These are phyloP conservation scores for Atlantisia rogersi DNA, from an alignment of 2,113 vertebrate species.

Conservation along the genomic window DNA sequence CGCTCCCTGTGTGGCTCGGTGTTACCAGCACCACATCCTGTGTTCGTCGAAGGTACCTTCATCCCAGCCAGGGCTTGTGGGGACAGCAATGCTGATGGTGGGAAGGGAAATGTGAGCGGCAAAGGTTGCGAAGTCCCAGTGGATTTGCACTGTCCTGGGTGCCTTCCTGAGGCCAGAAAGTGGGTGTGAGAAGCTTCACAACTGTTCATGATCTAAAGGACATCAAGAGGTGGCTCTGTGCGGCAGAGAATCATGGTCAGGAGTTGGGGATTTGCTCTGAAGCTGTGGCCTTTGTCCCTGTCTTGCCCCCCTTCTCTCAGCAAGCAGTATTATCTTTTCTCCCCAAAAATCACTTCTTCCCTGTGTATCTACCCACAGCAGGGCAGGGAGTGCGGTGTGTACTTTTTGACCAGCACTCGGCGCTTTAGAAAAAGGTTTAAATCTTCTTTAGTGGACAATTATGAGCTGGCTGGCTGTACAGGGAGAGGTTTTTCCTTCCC, in stretches of 20 bases:
- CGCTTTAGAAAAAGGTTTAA: background rate
- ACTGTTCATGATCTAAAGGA: rapidly evolving
- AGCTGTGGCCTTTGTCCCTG: background rate
- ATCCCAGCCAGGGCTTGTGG: rapidly evolving
- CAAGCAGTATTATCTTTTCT: rapidly evolving
- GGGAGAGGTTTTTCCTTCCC: background rate
- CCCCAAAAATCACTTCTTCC: background rate
- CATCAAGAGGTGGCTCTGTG: background rate
- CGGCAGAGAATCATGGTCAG: background rate
- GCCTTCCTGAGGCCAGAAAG: background rate
- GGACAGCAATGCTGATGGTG: background rate
- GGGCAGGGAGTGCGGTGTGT: background rate
- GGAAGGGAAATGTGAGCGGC: background rate
- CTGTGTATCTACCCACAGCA: rapidly evolving
- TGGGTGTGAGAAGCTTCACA: background rate
- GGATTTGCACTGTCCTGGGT: rapidly evolving
- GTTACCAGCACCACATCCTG: background rate
- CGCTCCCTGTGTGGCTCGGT: background rate
- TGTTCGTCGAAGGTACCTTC: background rate
- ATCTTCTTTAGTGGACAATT: background rate
- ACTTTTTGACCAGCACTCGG: background rate
- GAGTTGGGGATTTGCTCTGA: background rate
- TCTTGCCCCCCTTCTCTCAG: background rate
- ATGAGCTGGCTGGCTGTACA: background rate
- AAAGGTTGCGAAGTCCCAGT: background rate